Percentiles rank a stretch among this genome's conserved stretches.
phyloP scores from a whole-genome alignment of 1,140 invertebrate genomes.

The Plodia interpunctella region DNA sequence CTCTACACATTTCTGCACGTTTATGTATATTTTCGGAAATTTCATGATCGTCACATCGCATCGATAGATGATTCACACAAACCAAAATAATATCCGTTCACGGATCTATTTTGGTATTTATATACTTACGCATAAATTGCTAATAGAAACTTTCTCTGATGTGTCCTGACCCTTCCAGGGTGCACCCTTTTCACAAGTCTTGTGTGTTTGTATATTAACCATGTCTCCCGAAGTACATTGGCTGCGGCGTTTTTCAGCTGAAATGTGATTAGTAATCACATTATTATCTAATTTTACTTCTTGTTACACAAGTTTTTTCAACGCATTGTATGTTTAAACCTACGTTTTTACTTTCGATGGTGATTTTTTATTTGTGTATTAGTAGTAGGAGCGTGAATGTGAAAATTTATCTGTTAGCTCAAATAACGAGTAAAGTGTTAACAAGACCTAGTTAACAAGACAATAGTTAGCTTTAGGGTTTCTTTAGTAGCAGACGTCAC shows the following conservation, averaged over 20 bases:
- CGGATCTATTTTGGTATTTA: too few species aligned
- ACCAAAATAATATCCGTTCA: too few species aligned
- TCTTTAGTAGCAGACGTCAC: not conserved
- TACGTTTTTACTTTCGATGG: not conserved
- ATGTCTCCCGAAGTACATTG: constrained; percentile 99
- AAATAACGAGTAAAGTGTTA: not conserved
- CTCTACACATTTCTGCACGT: too few species aligned
- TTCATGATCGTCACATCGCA: too few species aligned
- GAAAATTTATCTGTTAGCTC: not conserved
- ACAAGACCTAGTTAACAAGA: not conserved
- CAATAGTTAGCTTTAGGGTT: too few species aligned
- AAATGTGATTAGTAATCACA: constrained; percentile 43
- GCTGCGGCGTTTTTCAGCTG: constrained; percentile 99
- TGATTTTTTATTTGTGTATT: not conserved
- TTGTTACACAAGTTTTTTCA: not conserved
- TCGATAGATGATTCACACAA: too few species aligned
- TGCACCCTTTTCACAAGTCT: constrained; percentile 98
- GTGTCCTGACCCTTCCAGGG: constrained; percentile 95
- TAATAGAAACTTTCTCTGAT: constrained; percentile 99
- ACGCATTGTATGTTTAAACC: not conserved
- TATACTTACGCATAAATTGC: constrained; percentile 98
- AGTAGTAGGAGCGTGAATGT: not conserved
- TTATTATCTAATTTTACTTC: not conserved
- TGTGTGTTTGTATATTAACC: constrained; percentile 99
- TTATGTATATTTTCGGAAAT: too few species aligned